phyloP scores from a whole-genome alignment of 1,140 invertebrate species.

The Cardiocondyla obscurior region DNA sequence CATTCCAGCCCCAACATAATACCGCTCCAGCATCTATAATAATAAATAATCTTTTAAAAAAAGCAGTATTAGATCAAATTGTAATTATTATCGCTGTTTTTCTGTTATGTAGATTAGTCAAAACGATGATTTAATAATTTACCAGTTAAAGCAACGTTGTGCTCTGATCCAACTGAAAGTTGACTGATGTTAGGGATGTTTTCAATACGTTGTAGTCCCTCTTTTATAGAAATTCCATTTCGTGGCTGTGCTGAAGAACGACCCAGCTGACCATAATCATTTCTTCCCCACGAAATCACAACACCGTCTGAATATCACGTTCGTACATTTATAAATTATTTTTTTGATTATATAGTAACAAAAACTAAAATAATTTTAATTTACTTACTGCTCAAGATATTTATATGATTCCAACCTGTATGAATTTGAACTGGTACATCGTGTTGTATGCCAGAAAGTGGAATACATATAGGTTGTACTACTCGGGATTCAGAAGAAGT shows the following conservation, averaged over 20 bases:
- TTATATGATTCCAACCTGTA: constrained; percentile 91
- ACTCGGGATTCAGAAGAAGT: constrained; percentile 84
- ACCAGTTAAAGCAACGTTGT: constrained; percentile 87
- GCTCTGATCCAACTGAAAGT: constrained; percentile 90
- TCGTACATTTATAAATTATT: background rate
- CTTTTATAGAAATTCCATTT: constrained; percentile 62
- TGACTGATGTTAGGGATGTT: constrained; percentile 82
- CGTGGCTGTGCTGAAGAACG: constrained; percentile 56
- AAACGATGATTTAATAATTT: constrained; percentile 57
- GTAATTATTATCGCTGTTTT: too few species aligned
- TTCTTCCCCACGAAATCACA: constrained; percentile 90
- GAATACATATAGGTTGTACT: background rate
- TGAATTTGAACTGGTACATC: constrained; percentile 73
- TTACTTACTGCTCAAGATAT: constrained; percentile 84
- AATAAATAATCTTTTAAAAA: too few species aligned
- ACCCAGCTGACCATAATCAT: constrained; percentile 91
- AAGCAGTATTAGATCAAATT: constrained; percentile 5
- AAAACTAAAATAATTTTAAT: background rate
- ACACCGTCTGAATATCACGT: constrained; percentile 81
- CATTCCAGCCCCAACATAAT: constrained; percentile 96
- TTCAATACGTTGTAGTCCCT: constrained; percentile 57
- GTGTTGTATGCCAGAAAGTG: background rate
- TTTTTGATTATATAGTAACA: constrained; percentile 15
- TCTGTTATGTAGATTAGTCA: too few species aligned
- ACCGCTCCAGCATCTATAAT: constrained; percentile 86